phyloP scores from a whole-genome alignment of 1,140 invertebrate species.

The Brachionus koreanus region DNA sequence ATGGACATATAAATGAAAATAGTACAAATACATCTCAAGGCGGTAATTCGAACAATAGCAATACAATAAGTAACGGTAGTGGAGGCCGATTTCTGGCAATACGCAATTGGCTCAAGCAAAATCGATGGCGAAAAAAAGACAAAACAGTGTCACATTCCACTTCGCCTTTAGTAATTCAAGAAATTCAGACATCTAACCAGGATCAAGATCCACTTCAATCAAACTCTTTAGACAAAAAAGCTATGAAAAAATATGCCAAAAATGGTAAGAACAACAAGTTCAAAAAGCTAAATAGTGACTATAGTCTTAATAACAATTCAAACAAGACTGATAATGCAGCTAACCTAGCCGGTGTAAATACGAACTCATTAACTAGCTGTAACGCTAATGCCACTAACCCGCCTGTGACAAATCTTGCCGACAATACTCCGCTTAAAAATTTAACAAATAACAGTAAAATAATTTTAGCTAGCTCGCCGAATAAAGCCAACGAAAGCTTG shows the following conservation, averaged over 20 bases:
- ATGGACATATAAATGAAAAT: background rate
- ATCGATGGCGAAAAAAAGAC: slow-evolving; percentile 35
- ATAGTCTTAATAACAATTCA: background rate
- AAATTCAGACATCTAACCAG: slow-evolving; percentile 11
- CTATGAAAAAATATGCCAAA: slow-evolving; percentile 20
- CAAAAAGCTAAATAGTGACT: slow-evolving; percentile 20
- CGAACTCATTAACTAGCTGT: background rate
- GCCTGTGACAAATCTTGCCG: background rate
- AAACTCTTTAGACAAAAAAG: slow-evolving; percentile 22
- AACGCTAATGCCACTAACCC: background rate
- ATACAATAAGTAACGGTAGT: background rate
- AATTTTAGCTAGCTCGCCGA: background rate
- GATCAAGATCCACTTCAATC: slow-evolving; percentile 5
- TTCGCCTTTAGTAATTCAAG: slow-evolving; percentile 24
- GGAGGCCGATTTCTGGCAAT: slow-evolving; percentile 40
- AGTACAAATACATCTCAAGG: background rate
- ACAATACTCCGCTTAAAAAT: slow-evolving; percentile 20
- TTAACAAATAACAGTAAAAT: slow-evolving; percentile 29
- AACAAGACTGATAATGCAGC: background rate
- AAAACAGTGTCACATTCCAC: slow-evolving; percentile 4
- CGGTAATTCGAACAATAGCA: slow-evolving; percentile 3
- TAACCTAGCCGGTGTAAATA: background rate
- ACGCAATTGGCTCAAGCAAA: slow-evolving; percentile 39
- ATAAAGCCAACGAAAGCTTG: background rate
- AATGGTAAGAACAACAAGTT: slow-evolving; percentile 22